Evolutionary conservation across 2,797 vertebrate species (phyloP).

Genomic region (Hippoglossus hippoglossus): DNA sequence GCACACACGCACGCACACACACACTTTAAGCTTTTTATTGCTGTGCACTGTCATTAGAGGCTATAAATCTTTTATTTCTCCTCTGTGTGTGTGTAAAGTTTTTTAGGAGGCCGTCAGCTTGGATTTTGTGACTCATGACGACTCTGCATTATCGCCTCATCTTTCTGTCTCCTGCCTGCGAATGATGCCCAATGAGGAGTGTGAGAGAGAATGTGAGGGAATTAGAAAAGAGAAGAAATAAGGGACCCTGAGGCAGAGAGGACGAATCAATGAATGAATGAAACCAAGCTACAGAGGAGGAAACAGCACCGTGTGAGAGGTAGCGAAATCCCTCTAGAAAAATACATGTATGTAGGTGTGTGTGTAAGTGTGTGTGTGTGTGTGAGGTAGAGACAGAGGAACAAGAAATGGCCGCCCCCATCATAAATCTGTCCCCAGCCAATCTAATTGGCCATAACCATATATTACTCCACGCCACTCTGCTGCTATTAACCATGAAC

Average conservation of each 20-base stretch:
- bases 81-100: not conserved
- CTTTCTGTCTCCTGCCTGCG: too few species aligned
- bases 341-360: conserved; percentile 1
- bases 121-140: too few species aligned
- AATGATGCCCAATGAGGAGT: not conserved
- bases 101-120: too few species aligned
- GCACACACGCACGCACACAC: conserved; percentile 2
- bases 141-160: too few species aligned
- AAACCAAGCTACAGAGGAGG: conserved; percentile 9
- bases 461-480: conserved; percentile 70
- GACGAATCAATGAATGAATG: not conserved
- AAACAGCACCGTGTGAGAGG: not conserved
- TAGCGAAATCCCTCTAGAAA: conserved; percentile 20
- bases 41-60: not conserved
- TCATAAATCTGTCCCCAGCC: conserved; percentile 70
- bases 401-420: conserved; percentile 31
- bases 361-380: not conserved
- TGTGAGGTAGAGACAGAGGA: conserved; percentile 21
- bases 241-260: not conserved
- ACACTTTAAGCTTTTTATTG: not conserved
- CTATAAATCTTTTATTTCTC: conserved; percentile 12
- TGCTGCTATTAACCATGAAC: conserved; percentile 66
- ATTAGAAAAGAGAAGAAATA: not conserved
- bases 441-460: conserved; percentile 73
- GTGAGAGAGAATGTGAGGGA: not conserved